Evolutionary conservation across 2,888 invertebrate genomes (phyloP), one percentile per base, ranked within the genome.

Genomic region (Megastigmus dorsalis): DNA sequence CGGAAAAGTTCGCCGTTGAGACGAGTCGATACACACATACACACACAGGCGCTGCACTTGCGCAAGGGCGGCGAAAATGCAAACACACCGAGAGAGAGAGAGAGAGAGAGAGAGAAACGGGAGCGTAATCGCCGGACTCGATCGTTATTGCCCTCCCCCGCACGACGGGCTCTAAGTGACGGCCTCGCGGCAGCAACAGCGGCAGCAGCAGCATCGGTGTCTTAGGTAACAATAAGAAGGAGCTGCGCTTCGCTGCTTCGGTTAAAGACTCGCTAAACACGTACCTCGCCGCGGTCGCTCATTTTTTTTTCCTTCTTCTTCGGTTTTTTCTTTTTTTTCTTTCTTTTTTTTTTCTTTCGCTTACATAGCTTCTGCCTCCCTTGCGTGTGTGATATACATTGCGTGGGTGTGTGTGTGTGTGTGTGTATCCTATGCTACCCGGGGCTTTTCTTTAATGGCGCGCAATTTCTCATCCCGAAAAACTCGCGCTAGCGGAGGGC

Each of bases 241-340:
- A 86, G 86, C 85, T 86, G 84, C 79, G 86, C 81, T 83, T 77
- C 79, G 85, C 79, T 84, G 86, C 81, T 43, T 78, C 74, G 75
- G 72, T 76, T 86, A 85, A 87, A 81, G 77, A 80, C 80, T 79
- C 81, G 82, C 82, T 84, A 87, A 86, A 82, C n/a, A n/a, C n/a
- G n/a, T 83, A 85, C 81, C 50, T 18, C n/a, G 28, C 26, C 54
- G 10, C 5, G 20, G 30, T 15, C 43, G 43, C 33, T 60, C 60
- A 59, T 69, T 52, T 62, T 43, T 60, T 71, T 23, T 28, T 20
- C 45, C 4, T 41, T 41, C 13, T 1, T n/a, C n/a, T n/a, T n/a
- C n/a, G n/a, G n/a, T n/a, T n/a, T n/a, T n/a, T n/a, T n/a, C n/a
- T 52, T 62, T 43, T 60, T 71, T 23, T 28, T 20, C 45, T 2